Conservation (phyloP, 2,113 vertebrate genomes). For the Antechinus stuartii region DNA sequence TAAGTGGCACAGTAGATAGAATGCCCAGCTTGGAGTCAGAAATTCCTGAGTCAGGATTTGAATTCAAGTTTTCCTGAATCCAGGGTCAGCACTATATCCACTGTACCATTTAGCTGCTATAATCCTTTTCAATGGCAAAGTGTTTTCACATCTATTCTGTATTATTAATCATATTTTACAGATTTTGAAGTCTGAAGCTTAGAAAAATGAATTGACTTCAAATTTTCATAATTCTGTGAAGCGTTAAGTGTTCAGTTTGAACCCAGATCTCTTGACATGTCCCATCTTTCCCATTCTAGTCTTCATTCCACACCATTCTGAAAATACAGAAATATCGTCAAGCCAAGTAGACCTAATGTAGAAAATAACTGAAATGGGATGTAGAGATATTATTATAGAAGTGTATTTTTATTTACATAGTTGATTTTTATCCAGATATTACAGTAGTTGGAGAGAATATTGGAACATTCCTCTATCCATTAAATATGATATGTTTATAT, state of each 20-base stretch:
- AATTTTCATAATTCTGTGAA: not conserved
- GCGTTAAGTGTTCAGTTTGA: not conserved
- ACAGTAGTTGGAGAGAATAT: conserved; percentile 10
- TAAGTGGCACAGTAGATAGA: not conserved
- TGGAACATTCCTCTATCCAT: conserved; percentile 3
- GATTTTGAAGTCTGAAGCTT: not conserved
- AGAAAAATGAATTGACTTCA: not conserved
- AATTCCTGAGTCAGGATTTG: not conserved
- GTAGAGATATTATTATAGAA: not conserved
- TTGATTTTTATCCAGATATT: conserved; percentile 4
- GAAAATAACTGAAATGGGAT: not conserved
- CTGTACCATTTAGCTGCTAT: not conserved
- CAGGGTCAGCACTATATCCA: not conserved
- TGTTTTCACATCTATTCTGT: not conserved
- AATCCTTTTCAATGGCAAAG: not conserved
- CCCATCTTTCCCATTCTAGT: not conserved
- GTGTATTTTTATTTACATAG: not conserved
- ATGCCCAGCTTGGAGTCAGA: too few relatives aligned
- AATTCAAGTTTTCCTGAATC: not conserved
- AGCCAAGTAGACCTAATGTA: not conserved
- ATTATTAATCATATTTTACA: not conserved
- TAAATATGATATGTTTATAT: not conserved
- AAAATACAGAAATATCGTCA: not conserved
- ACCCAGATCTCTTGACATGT: not conserved
- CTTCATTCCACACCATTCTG: not conserved